phyloP scores from a whole-genome alignment of 2,113 vertebrate species.

The Calidris pygmaea region DNA sequence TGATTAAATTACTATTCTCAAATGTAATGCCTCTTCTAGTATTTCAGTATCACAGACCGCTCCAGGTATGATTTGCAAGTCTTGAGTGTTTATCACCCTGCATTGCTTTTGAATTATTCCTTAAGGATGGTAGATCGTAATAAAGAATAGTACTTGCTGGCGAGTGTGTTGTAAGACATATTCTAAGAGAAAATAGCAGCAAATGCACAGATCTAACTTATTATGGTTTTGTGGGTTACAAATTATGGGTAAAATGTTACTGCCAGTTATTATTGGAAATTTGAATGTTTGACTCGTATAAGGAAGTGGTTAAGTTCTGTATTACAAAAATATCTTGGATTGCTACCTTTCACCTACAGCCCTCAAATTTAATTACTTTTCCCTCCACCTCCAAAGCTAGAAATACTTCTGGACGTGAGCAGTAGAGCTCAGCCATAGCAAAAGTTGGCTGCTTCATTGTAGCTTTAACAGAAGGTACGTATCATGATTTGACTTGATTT shows the following conservation, averaged over 20 bases:
- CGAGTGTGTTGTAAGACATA: background rate
- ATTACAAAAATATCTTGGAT: background rate
- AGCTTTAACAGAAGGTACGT: background rate
- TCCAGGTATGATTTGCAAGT: background rate
- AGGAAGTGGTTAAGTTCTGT: background rate
- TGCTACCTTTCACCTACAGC: background rate
- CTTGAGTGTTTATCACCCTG: background rate
- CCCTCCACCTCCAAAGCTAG: background rate
- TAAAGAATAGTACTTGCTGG: background rate
- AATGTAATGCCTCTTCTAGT: background rate
- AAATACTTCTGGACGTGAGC: background rate
- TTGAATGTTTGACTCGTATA: background rate
- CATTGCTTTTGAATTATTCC: background rate
- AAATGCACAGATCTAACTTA: background rate
- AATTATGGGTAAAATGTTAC: background rate
- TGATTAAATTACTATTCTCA: background rate
- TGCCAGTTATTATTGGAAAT: background rate
- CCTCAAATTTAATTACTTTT: background rate
- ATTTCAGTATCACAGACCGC: background rate
- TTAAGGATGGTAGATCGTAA: background rate
- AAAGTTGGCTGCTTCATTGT: background rate
- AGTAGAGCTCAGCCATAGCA: background rate
- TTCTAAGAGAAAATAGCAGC: background rate
- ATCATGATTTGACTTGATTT: background rate
- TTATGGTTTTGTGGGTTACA: background rate